A percentile compares a stretch with the other conserved stretches of the same genome.
Conservation (phyloP, 2,888 invertebrate genomes). For the Thymelicus lineola region DNA sequence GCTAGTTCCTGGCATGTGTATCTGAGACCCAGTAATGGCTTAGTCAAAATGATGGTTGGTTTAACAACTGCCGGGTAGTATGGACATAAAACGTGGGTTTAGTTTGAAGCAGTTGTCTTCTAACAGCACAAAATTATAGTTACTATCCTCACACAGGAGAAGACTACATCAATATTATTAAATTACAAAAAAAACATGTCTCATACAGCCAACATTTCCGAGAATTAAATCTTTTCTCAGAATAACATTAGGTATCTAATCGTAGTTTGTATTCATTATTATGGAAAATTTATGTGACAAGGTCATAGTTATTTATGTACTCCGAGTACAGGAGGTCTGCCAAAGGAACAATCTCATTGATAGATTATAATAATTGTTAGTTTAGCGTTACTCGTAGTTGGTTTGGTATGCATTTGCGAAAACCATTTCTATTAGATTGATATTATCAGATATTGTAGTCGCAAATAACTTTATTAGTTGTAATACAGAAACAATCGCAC, state of each 20-base stretch:
- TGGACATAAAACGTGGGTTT: too few species aligned
- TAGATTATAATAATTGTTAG: conserved; percentile 45
- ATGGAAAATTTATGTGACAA: background rate
- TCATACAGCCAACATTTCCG: background rate
- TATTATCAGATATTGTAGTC: conserved; percentile 29
- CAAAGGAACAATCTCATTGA: conserved; percentile 58
- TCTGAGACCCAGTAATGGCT: too few species aligned
- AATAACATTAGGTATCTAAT: background rate
- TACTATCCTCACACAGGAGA: too few species aligned
- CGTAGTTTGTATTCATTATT: background rate
- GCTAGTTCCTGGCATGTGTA: too few species aligned
- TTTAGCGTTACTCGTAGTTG: background rate
- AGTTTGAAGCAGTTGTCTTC: too few species aligned
- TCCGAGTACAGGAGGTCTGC: conserved; percentile 41
- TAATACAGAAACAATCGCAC: background rate
- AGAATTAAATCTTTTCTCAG: background rate
- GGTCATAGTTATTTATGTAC: conserved; percentile 2
- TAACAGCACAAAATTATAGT: too few species aligned
- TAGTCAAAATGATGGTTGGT: too few species aligned
- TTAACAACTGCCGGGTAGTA: too few species aligned
- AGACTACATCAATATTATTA: too few species aligned
- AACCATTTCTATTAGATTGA: conserved; percentile 15
- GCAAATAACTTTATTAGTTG: background rate
- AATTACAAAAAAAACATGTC: too few species aligned
- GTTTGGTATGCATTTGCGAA: conserved; percentile 1